Conservation (phyloP, 2,113 vertebrate species). For the Oreochromis niloticus region DNA sequence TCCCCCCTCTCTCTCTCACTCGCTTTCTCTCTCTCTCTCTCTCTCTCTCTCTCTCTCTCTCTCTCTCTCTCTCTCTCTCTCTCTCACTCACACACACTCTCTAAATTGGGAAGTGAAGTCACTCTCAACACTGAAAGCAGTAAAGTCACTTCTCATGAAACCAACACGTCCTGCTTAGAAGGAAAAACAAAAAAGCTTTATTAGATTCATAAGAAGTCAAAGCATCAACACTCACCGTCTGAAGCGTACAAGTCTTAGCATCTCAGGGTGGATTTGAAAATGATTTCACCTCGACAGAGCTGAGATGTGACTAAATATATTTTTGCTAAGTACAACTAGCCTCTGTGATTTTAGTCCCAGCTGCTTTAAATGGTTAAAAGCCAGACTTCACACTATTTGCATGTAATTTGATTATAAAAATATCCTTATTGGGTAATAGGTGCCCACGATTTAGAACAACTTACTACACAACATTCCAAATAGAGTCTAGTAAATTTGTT, state of each 20-base stretch:
- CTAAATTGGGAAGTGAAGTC: slow-evolving; percentile 86
- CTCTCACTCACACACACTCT: slow-evolving; percentile 23
- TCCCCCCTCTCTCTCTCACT: not conserved
- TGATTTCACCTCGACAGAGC: fast-evolving
- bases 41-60: slow-evolving; percentile 31
- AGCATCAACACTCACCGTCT: not conserved
- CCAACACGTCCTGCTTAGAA: not conserved
- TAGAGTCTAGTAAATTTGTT: not conserved
- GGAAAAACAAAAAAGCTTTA: not conserved
- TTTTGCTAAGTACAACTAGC: fast-evolving
- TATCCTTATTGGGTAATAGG: not conserved
- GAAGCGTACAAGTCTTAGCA: not conserved
- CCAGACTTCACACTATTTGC: not conserved
- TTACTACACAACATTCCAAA: not conserved
- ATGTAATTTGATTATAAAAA: not conserved
- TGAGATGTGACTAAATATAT: not conserved
- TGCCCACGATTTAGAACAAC: not conserved
- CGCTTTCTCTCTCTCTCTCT: not conserved
- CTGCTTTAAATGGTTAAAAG: not conserved
- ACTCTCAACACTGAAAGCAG: slow-evolving; percentile 42
- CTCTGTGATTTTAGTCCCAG: not conserved
- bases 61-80: slow-evolving; percentile 31
- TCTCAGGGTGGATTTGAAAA: not conserved
- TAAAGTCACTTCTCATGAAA: slow-evolving; percentile 63
- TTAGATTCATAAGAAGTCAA: not conserved